Base-by-base conservation (phyloP, 53 echinoderm and acorn worm genomes). In the Paracentrotus lividus region DNA sequence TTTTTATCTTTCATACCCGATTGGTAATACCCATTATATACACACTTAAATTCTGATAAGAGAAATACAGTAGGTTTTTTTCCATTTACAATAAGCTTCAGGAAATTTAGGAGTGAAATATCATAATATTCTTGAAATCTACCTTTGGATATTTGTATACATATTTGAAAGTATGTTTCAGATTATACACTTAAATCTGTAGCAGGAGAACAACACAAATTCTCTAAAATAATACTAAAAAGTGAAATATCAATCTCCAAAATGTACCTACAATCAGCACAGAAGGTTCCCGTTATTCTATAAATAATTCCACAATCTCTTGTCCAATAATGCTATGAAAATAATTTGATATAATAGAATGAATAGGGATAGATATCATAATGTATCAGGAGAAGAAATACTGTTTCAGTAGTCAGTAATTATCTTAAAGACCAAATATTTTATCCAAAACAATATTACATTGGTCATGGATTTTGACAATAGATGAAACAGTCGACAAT, bases 261-360 rank as follows among this genome's bases (percentile, higher is more conserved):
- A 81, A 27, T 45, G n/a, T 14, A 21, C 44, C 44, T 44, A 78
- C 44, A n/a, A n/a, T n/a, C n/a, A n/a, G n/a, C n/a, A n/a, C n/a
- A n/a, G n/a, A n/a, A n/a, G n/a, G n/a, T n/a, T n/a, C n/a, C n/a
- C n/a, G n/a, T n/a, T n/a, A n/a, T 43, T 81, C 81, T 81, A n/a
- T n/a, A n/a, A n/a, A n/a, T n/a, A n/a, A n/a, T n/a, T n/a, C n/a
- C n/a, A 47, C 47, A 47, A 45, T 47, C 44, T 81, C 23, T 47
- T 81, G 81, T 81, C 81, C 81, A 81, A 81, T 81, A 81, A 45
- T 45, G 81, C 47, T 47, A n/a, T n/a, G 5, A n/a, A 81, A 81
- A 36, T 64, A 64, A 72, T 38, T 72, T 34, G 40, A 72, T 38
- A 38, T 72, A 38, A 6, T 72, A 15, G 16, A 57, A 18, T 16